Evolutionary conservation across 2,888 invertebrate genomes (phyloP).

Genomic region (Hemaris fuciformis): DNA sequence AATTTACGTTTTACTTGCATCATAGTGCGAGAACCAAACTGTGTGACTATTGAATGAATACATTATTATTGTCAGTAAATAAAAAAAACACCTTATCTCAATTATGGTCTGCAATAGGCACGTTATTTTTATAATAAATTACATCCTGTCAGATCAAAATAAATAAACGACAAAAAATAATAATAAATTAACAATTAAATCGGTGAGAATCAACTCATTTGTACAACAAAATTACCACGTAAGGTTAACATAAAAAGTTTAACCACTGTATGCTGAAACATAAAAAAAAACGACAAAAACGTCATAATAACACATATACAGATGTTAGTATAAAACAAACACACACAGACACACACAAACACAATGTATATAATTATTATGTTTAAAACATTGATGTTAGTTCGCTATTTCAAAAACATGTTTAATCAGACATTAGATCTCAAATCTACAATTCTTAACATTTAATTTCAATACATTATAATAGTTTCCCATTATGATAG

Average conservation of each 20-base stretch:
- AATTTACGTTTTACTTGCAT: no score
- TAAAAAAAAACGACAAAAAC: not conserved
- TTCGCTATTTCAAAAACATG: no score
- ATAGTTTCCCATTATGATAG: no score
- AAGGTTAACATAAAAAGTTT: not conserved
- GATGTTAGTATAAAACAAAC: not conserved
- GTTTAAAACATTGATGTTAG: not conserved
- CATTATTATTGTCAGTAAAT: no score
- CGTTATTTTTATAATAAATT: conserved; percentile 25
- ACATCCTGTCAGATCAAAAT: conserved; percentile 21
- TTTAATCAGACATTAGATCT: not conserved
- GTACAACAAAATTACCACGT: not conserved
- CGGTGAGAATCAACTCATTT: not conserved
- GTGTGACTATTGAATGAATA: no score
- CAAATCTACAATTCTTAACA: no score
- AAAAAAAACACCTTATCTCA: no score
- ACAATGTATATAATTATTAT: not conserved
- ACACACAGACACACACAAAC: not conserved
- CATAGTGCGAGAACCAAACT: no score
- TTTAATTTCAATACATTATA: no score
- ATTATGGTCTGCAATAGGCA: not conserved
- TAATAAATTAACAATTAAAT: conserved; percentile 6
- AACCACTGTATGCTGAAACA: not conserved
- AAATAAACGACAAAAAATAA: conserved; percentile 19
- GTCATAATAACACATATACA: not conserved